A percentile compares a stretch with the other conserved stretches of the same genome.
phyloP scores from a whole-genome alignment of 2,113 vertebrate species.

The Oncorhynchus keta region DNA sequence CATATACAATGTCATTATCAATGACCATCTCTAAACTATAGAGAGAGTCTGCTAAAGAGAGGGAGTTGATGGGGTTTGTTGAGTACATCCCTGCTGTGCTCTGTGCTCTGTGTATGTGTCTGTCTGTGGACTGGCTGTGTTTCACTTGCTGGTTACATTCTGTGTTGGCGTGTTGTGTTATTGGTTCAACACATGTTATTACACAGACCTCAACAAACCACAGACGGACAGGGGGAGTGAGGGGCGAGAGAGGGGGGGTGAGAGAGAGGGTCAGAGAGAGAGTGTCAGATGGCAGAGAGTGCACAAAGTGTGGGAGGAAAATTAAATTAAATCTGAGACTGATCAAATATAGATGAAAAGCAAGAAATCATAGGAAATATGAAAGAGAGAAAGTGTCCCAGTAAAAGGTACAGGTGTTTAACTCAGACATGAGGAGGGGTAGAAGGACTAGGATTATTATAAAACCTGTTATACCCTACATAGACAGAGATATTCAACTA shows the following conservation, averaged over 20 bases:
- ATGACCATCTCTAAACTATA: too few relatives aligned
- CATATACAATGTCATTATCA: too few relatives aligned
- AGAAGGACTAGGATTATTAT: not conserved
- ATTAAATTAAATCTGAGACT: too few relatives aligned
- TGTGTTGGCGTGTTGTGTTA: constrained; percentile 33
- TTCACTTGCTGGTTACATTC: constrained; percentile 31
- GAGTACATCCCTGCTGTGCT: not conserved
- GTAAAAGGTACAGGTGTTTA: too few relatives aligned
- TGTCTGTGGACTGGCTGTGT: constrained; percentile 10
- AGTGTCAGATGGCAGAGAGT: too few relatives aligned
- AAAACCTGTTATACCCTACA: constrained; percentile 5
- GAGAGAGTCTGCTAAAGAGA: too few relatives aligned
- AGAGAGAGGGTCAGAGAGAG: not conserved
- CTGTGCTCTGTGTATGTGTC: not conserved
- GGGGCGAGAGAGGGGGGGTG: not conserved
- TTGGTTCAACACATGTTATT: constrained; percentile 46
- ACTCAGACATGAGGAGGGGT: not conserved
- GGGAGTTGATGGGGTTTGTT: not conserved
- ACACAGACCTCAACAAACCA: constrained; percentile 34
- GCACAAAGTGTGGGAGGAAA: too few relatives aligned
- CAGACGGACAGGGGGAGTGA: constrained; percentile 14
- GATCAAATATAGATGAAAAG: too few relatives aligned
- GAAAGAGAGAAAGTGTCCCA: too few relatives aligned
- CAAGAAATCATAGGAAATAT: too few relatives aligned
- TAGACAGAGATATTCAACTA: constrained; percentile 1